These are phyloP conservation scores for Epinephelus lanceolatus DNA, from an alignment of 2,113 vertebrate species.

Conservation along the genomic window DNA sequence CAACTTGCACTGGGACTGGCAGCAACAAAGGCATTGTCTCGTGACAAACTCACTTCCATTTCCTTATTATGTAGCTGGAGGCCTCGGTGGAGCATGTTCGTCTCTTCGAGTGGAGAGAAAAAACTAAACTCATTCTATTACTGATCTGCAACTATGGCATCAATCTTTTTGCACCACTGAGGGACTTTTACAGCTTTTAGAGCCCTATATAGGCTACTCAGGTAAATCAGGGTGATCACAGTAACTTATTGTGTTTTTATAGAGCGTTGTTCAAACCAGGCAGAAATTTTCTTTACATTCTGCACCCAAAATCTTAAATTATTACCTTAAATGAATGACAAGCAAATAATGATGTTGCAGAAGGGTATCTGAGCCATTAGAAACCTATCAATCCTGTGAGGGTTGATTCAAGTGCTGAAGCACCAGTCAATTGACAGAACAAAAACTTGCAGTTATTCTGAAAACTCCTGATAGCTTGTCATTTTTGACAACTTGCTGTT, in stretches of 20 bases:
- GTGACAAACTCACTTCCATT: constrained; percentile 86
- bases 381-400: neutral
- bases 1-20: constrained; percentile 68
- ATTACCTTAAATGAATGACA: neutral
- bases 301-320: neutral
- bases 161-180: no score
- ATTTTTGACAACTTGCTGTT: neutral
- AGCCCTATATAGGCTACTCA: no score
- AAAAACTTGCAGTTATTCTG: neutral
- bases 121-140: neutral
- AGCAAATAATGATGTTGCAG: no score
- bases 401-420: neutral
- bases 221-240: neutral
- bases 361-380: neutral
- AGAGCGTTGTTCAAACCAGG: neutral
- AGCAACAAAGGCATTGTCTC: constrained; percentile 80
- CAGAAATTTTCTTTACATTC: neutral
- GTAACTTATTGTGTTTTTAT: neutral
- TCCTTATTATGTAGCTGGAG: constrained; percentile 85
- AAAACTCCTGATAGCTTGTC: neutral
- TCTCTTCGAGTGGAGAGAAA: constrained; percentile 24
- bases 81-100: constrained; percentile 60
- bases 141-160: neutral
- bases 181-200: neutral
- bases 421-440: neutral